Base-by-base conservation (phyloP, 2,797 vertebrate species). In the Phalanger gymnotis region DNA sequence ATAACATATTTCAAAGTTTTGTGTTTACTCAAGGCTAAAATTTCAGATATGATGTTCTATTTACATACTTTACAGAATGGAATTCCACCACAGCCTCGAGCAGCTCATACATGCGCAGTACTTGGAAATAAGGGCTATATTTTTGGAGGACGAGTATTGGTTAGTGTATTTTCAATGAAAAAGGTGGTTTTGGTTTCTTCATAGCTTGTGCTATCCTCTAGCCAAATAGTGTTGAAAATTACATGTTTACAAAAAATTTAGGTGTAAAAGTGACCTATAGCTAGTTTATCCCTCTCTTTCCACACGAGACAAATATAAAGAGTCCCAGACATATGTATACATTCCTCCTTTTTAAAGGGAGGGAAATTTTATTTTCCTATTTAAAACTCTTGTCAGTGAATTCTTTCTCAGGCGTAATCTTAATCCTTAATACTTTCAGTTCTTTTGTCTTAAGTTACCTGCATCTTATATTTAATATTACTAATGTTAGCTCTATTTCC, bases 71-170 rank as follows among this genome's bases (percentile, higher is more conserved):
- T 98, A 51, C 98, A 99, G 99, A 99, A 99, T 95, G 98, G 98
- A 96, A 98, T 97, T 58, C 98, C 99, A 93, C 99, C 99, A 13
- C 99, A 99, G 16, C 99, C 99, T 25, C 99, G 99, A 96, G 99
- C 99, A 16, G 99, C 99, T 92, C 99, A 99, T 40, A 99, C 99
- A 0, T 99, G 99, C 93, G 99, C 99, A 96, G 98, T 98, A 19
- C 97, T 99, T 27, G 99, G 99, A 95, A 99, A 98, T 92, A 99
- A 98, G 98, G 99, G 99, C 61, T 99, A 99, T 96, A 94, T 99
- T 90, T 99, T 99, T 96, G 99, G 99, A 94, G 99, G 99, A 97
- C 98, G 99, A 98, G 99, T 99, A 95, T 99, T 99, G 99, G 99
- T 99, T 98, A 98, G 99, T 98, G 81, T 53, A 97, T 92, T 97